Evolutionary conservation across 1,140 invertebrate species (phyloP).

Genomic region (Maniola jurtina): DNA sequence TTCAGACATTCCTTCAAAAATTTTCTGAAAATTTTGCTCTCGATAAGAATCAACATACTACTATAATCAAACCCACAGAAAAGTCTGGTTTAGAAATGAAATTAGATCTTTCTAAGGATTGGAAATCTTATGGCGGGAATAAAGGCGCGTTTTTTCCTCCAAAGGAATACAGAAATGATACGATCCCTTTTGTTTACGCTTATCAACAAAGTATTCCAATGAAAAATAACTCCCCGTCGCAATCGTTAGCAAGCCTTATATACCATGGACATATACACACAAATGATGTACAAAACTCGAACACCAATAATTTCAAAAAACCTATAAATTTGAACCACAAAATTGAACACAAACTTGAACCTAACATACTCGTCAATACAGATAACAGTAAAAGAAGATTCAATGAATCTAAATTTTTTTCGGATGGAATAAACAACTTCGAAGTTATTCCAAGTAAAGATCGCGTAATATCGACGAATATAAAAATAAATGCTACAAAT

Average conservation of each 20-base stretch:
- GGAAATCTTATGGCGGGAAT: conserved; percentile 3
- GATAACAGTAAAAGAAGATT: conserved; percentile 5
- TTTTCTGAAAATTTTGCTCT: conserved; percentile 14
- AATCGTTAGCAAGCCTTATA: background rate
- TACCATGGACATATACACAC: conserved; percentile 21
- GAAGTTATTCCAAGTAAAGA: conserved; percentile 17
- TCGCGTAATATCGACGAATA: conserved; percentile 7
- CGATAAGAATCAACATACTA: background rate
- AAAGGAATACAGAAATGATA: conserved; percentile 13
- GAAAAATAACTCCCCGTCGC: background rate
- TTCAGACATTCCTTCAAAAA: conserved; percentile 23
- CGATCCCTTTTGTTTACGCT: conserved; percentile 15
- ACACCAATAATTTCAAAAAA: conserved; percentile 4
- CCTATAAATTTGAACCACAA: no score
- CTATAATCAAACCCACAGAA: background rate
- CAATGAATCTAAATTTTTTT: conserved; percentile 22
- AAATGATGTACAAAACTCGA: conserved; percentile 6
- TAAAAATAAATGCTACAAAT: conserved; percentile 27
- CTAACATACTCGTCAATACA: background rate
- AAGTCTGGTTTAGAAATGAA: conserved; percentile 6
- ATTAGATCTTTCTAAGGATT: conserved; percentile 11
- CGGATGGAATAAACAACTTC: conserved; percentile 13
- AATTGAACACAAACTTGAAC: background rate
- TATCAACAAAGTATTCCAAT: conserved; percentile 16
- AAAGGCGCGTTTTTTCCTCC: conserved; percentile 4